phyloP scores from a whole-genome alignment of 2,113 vertebrate genomes.

The Phalacrocorax aristotelis region DNA sequence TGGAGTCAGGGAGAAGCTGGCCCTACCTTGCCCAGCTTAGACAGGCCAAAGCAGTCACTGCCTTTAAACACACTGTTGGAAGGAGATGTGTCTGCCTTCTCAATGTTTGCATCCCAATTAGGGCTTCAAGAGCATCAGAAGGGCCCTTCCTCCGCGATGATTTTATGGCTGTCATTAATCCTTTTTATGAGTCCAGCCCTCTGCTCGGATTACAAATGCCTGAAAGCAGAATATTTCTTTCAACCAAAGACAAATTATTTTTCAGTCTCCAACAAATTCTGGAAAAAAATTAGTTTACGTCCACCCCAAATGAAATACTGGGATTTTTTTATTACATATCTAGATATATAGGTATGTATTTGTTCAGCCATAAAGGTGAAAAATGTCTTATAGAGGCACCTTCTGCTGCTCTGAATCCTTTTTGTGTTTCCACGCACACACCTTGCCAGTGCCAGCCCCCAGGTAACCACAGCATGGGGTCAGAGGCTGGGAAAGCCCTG shows the following conservation, averaged over 20 bases:
- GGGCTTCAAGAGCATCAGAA: constrained; percentile 18
- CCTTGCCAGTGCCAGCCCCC: background rate
- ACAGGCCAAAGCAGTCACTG: background rate
- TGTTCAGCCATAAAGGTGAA: background rate
- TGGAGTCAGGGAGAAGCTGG: background rate
- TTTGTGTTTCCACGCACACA: background rate
- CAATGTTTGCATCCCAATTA: background rate
- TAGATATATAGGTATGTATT: background rate
- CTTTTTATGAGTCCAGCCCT: constrained; percentile 30
- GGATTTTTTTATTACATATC: background rate
- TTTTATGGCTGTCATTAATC: constrained; percentile 38
- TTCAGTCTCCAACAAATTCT: background rate
- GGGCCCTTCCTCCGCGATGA: background rate
- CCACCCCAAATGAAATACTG: background rate
- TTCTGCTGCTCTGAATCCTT: background rate
- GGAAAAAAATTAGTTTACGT: background rate
- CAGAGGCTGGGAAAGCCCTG: background rate
- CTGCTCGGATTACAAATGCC: background rate
- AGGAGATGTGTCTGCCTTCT: background rate
- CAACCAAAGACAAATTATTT: constrained; percentile 8
- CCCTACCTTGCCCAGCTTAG: background rate
- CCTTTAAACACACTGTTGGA: background rate
- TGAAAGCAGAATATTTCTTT: constrained; percentile 26
- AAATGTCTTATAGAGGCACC: background rate
- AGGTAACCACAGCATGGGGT: background rate